A percentile compares a stretch with the other conserved stretches of the same genome.
Evolutionary conservation across 2,797 vertebrate genomes (phyloP).

Genomic region (Rhinophrynus dorsalis): DNA sequence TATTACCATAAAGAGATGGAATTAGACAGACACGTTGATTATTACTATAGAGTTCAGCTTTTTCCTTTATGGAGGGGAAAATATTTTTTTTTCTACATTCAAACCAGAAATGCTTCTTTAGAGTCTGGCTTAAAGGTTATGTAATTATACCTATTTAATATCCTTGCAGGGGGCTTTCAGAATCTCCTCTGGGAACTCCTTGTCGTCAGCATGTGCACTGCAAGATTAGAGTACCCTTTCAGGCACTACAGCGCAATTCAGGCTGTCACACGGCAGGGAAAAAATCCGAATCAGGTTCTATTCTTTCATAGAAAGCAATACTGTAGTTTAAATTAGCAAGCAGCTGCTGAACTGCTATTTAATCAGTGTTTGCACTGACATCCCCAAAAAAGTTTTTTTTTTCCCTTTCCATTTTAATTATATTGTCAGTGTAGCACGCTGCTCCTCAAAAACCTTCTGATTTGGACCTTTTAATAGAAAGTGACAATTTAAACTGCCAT

Average conservation of each 20-base stretch:
- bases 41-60: slow-evolving; percentile 32
- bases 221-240: slow-evolving; percentile 51
- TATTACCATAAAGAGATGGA: slow-evolving; percentile 27
- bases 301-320: slow-evolving; percentile 75
- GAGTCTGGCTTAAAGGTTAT: slow-evolving; percentile 47
- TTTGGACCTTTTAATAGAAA: slow-evolving; percentile 78
- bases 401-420: slow-evolving; percentile 65
- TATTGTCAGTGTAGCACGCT: slow-evolving; percentile 64
- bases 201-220: slow-evolving; percentile 46
- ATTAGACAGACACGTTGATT: slow-evolving; percentile 32
- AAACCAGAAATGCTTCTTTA: slow-evolving; percentile 44
- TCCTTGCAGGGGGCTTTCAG: slow-evolving; percentile 50
- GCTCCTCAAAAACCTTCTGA: slow-evolving; percentile 69
- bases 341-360: slow-evolving; percentile 69
- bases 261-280: slow-evolving; percentile 55
- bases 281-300: slow-evolving; percentile 61
- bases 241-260: slow-evolving; percentile 56
- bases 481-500: slow-evolving; percentile 73
- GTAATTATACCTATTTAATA: slow-evolving; percentile 50
- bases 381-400: slow-evolving; percentile 63
- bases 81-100: slow-evolving; percentile 31
- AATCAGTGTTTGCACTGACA: slow-evolving; percentile 70
- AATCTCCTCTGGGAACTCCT: slow-evolving; percentile 47
- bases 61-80: slow-evolving; percentile 27
- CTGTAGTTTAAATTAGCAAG: slow-evolving; percentile 75